phyloP scores from a whole-genome alignment of 2,113 vertebrate species.

The Centropus unirufus region DNA sequence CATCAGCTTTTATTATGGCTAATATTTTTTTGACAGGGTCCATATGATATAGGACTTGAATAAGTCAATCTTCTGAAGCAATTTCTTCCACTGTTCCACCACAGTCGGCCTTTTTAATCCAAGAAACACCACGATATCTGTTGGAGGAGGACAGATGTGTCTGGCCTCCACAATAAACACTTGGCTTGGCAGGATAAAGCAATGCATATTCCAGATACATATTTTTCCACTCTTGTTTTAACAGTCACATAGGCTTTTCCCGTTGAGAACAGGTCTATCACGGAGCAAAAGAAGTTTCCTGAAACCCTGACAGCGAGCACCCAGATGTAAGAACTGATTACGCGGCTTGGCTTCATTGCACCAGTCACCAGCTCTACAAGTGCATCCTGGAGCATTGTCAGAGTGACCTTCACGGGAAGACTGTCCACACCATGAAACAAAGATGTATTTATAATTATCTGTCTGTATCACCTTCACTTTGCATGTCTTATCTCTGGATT shows the following conservation, averaged over 20 bases:
- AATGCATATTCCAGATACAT: conserved; percentile 68
- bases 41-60: conserved; percentile 19
- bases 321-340: conserved; percentile 59
- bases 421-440: background rate
- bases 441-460: conserved; percentile 40
- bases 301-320: conserved; percentile 41
- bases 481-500: conserved; percentile 1
- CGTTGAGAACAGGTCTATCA: conserved; percentile 25
- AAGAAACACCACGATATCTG: conserved; percentile 67
- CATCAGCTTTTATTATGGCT: conserved; percentile 23
- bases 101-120: conserved; percentile 52
- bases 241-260: conserved; percentile 56
- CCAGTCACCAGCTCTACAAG: background rate
- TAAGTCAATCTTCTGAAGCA: conserved; percentile 53
- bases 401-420: conserved; percentile 42
- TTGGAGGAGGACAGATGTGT: conserved; percentile 65
- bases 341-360: background rate
- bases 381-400: conserved; percentile 47
- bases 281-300: conserved; percentile 48
- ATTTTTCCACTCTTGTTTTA: conserved; percentile 68
- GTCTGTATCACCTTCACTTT: background rate
- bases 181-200: conserved; percentile 60
- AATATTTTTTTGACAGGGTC: conserved; percentile 34
- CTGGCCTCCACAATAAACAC: conserved; percentile 67
- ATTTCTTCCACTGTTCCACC: conserved; percentile 57